Percentiles rank a stretch among this genome's conserved stretches.
Evolutionary conservation across 2,888 invertebrate genomes (phyloP).

Genomic region (Nephrotoma guestfalica): DNA sequence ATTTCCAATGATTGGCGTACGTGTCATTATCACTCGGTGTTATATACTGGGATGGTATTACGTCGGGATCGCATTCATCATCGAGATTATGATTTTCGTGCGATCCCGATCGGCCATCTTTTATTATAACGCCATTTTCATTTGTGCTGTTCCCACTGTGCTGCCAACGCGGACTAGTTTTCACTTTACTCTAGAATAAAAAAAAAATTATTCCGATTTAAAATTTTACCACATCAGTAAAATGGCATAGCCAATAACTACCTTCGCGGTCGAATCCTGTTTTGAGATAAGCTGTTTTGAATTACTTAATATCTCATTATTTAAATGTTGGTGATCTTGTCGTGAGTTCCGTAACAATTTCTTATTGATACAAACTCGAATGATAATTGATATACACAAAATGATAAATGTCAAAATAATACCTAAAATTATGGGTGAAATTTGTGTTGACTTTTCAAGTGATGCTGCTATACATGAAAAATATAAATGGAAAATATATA

Average conservation of each 20-base stretch:
- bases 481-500: background rate
- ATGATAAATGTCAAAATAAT: slow-evolving; percentile 24
- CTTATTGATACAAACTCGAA: slow-evolving; percentile 8
- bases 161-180: background rate
- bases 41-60: slow-evolving; percentile 47
- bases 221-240: no score
- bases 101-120: background rate
- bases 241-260: background rate
- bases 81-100: slow-evolving; percentile 8
- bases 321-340: background rate
- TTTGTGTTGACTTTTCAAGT: slow-evolving; percentile 24
- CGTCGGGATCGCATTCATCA: slow-evolving; percentile 38
- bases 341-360: background rate
- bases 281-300: slow-evolving; percentile 8
- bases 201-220: background rate
- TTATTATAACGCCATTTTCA: background rate
- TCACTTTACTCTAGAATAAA: background rate
- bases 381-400: slow-evolving; percentile 7
- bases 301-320: slow-evolving; percentile 7
- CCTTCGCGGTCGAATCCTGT: slow-evolving; percentile 7
- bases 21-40: background rate
- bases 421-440: slow-evolving; percentile 32
- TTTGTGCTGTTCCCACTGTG: background rate
- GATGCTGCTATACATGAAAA: background rate
- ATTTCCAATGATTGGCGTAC: slow-evolving; percentile 6